These are phyloP conservation scores for Rhabdophis nuchalis DNA, from an alignment of 2,797 vertebrate species.

Conservation along the genomic window DNA sequence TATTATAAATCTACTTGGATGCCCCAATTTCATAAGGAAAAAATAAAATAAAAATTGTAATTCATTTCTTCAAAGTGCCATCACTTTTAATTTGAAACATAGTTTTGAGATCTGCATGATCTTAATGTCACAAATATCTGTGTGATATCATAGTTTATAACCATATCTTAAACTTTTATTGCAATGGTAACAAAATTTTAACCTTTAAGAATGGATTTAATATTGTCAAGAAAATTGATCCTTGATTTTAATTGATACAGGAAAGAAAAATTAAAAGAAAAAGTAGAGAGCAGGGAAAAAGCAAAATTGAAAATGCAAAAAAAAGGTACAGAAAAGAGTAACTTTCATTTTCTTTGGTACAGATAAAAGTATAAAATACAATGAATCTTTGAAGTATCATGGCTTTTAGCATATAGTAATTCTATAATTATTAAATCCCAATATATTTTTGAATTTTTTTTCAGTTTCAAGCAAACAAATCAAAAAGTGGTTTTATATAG, in stretches of 20 bases:
- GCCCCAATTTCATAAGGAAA: neutral
- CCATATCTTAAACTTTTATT: neutral
- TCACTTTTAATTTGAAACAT: neutral
- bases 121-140: neutral
- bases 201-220: neutral
- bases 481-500: neutral
- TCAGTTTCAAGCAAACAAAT: neutral
- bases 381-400: neutral
- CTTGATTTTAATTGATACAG: no score
- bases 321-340: neutral
- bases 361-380: neutral
- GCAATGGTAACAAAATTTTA: neutral
- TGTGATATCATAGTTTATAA: neutral
- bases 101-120: neutral
- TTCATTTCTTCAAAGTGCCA: neutral
- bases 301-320: neutral
- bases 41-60: neutral
- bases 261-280: no score
- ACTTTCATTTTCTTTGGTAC: neutral
- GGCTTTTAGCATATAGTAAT: neutral
- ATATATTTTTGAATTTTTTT: neutral
- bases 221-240: neutral
- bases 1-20: neutral
- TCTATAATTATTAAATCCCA: neutral
- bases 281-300: neutral